These are phyloP conservation scores for Adelognathus sp. DNA, from an alignment of 2,888 invertebrate species.

Conservation along the genomic window DNA sequence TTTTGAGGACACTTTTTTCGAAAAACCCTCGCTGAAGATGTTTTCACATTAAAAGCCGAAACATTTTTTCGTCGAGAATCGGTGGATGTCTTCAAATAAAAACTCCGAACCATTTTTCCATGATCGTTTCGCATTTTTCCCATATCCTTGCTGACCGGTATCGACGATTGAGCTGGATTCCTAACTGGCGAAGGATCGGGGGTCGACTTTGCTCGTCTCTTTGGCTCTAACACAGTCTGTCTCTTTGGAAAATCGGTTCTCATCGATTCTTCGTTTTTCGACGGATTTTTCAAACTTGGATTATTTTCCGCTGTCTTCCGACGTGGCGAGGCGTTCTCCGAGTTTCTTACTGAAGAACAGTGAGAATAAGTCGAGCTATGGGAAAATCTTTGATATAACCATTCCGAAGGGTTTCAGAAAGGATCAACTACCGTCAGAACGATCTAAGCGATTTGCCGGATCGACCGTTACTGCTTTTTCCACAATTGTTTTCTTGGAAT, in stretches of 20 bases:
- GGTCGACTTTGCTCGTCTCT: constrained; percentile 1
- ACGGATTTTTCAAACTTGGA: constrained; percentile 1
- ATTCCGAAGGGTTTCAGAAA: not conserved
- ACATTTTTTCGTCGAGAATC: too few species aligned
- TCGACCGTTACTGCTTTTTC: constrained; percentile 3
- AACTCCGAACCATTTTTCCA: not conserved
- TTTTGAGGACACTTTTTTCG: too few species aligned
- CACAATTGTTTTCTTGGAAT: not conserved
- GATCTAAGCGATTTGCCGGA: not conserved
- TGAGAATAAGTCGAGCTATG: not conserved
- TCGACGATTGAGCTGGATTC: not conserved
- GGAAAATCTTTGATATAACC: not conserved
- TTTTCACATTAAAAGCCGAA: too few species aligned
- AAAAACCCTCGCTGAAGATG: too few species aligned
- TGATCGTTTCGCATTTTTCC: constrained; percentile 4
- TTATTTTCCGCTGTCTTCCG: constrained; percentile 22
- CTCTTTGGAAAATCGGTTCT: constrained; percentile 18
- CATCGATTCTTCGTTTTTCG: not conserved
- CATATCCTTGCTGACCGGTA: not conserved
- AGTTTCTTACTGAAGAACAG: not conserved
- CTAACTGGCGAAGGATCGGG: constrained; percentile 9
- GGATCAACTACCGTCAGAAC: constrained; percentile 9
- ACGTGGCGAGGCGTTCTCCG: not conserved
- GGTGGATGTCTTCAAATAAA: too few species aligned
- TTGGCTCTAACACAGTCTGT: constrained; percentile 19